Conservation (phyloP, 1,140 invertebrate species). For the Scaptomyza hsui region DNA sequence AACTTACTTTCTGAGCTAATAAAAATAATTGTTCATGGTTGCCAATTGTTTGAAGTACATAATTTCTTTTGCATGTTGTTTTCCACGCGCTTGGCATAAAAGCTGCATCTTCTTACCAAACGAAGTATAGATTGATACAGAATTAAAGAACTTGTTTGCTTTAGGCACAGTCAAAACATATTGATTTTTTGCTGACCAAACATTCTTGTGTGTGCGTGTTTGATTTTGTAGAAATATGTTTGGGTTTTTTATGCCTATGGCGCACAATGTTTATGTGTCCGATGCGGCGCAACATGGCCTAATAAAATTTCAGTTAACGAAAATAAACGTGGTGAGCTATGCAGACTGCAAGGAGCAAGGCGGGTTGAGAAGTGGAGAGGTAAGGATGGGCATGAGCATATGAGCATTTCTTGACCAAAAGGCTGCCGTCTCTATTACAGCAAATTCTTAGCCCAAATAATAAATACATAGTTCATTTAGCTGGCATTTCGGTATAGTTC, state of each 20-base stretch:
- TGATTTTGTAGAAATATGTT: conserved; percentile 32
- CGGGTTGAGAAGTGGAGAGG: neutral
- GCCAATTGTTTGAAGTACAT: neutral
- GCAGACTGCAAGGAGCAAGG: conserved; percentile 12
- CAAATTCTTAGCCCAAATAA: conserved; percentile 47
- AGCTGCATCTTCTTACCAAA: neutral
- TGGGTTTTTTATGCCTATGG: conserved; percentile 42
- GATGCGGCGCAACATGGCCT: conserved; percentile 49
- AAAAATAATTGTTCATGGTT: too few relatives aligned
- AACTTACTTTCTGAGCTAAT: too few relatives aligned
- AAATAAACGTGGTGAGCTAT: conserved; percentile 58
- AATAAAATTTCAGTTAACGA: conserved; percentile 71
- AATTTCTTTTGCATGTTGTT: conserved; percentile 1
- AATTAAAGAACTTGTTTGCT: neutral
- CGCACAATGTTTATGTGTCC: conserved; percentile 59
- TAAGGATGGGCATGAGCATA: neutral
- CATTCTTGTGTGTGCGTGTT: conserved; percentile 19
- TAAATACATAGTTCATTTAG: conserved; percentile 64
- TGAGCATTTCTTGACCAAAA: conserved; percentile 3
- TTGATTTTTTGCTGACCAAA: conserved; percentile 56
- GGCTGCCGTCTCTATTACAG: conserved; percentile 7
- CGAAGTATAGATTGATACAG: neutral
- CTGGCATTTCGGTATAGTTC: conserved; percentile 11
- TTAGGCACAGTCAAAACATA: conserved; percentile 51
- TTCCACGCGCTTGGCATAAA: neutral